Conservation (phyloP, 2,888 invertebrate genomes). For the Drosophila suboccidentalis region DNA sequence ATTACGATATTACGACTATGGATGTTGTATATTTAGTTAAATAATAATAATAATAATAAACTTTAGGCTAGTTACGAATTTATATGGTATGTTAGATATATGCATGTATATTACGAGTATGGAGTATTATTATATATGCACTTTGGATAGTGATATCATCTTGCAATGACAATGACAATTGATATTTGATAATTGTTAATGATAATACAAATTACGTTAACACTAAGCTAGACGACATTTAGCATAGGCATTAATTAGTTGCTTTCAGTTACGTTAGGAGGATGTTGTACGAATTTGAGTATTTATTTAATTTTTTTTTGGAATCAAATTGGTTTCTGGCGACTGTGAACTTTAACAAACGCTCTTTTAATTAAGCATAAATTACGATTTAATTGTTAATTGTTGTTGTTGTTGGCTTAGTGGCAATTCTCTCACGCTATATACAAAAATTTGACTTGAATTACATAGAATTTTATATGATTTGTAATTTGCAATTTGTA, state of each 20-base stretch:
- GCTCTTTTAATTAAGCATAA: constrained; percentile 46
- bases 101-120: constrained; percentile 39
- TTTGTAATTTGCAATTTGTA: background rate
- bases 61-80: constrained; percentile 54
- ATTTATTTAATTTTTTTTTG: constrained; percentile 32
- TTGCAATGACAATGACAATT: constrained; percentile 17
- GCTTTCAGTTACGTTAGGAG: constrained; percentile 70
- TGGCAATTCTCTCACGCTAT: constrained; percentile 54
- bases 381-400: constrained; percentile 41
- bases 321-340: constrained; percentile 28
- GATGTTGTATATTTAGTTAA: constrained; percentile 52
- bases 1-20: constrained; percentile 22
- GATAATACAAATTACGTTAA: constrained; percentile 31
- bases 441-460: constrained; percentile 44
- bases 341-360: constrained; percentile 62
- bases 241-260: constrained; percentile 79
- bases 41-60: constrained; percentile 29
- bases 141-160: constrained; percentile 49
- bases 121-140: constrained; percentile 39
- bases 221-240: constrained; percentile 77
- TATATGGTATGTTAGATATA: constrained; percentile 33
- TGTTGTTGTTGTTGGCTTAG: constrained; percentile 15
- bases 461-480: background rate
- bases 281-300: constrained; percentile 50
- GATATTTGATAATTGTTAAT: constrained; percentile 25